These are phyloP conservation scores for Hippoglossus hippoglossus DNA, from an alignment of 2,797 vertebrate genomes.

Conservation along the genomic window DNA sequence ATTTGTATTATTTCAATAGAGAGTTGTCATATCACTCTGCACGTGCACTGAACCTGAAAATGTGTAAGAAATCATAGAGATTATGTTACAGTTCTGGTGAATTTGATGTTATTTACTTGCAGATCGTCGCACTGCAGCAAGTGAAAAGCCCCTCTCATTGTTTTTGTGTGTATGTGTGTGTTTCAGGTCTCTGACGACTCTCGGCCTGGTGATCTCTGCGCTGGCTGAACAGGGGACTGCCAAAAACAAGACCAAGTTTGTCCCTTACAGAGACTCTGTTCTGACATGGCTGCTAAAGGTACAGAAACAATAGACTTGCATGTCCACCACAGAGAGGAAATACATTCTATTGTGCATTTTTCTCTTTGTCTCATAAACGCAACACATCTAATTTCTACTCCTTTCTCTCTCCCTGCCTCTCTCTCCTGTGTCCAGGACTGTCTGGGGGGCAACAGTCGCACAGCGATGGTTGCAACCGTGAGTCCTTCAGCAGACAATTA, in stretches of 20 bases:
- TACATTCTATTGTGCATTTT: neutral
- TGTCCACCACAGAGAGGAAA: neutral
- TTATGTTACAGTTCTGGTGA: neutral
- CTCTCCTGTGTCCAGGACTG: conserved; percentile 86
- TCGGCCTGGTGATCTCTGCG: conserved; percentile 88
- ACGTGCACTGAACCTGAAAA: neutral
- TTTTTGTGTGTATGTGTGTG: conserved; percentile 26
- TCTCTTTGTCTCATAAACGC: neutral
- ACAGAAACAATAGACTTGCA: conserved; percentile 7
- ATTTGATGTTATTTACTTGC: neutral
- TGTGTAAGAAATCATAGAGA: neutral
- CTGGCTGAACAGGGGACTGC: conserved; percentile 88
- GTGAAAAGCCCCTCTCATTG: neutral
- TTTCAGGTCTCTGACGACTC: conserved; percentile 85
- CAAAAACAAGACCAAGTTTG: conserved; percentile 93
- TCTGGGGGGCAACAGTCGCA: conserved; percentile 97
- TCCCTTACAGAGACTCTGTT: conserved; percentile 94
- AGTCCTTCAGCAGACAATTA: conserved; percentile 97
- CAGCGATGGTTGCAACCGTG: conserved; percentile 97
- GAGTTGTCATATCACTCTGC: too few species aligned
- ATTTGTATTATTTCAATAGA: too few species aligned
- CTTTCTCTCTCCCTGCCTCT: neutral
- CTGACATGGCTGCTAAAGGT: conserved; percentile 95
- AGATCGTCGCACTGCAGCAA: neutral
- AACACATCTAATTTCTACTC: neutral